Base-by-base conservation (phyloP, 2,797 vertebrate genomes). In the Chlorospingus flavigularis region DNA sequence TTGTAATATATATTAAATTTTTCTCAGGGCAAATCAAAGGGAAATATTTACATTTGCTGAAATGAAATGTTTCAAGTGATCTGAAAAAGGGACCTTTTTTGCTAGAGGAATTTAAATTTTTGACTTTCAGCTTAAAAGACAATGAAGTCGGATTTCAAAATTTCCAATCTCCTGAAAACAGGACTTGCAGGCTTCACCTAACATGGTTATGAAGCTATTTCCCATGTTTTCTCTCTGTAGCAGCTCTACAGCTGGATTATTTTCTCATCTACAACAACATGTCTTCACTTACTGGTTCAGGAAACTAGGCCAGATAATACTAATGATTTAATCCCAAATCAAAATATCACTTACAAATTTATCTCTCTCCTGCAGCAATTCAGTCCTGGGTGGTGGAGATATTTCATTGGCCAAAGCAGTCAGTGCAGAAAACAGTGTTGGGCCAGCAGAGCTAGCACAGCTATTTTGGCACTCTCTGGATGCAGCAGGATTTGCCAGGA, bases 1-100 rank as follows among this genome's bases (percentile, higher is more conserved):
- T 94, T 88, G 61, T 85, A 67, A 82, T 58, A 92, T n/a, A 80
- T 71, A 83, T 66, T 66, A 60, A 4, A 5, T 67, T 75, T 84
- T 94, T 89, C 62, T 81, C 39, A 63, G 57, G 45, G 60, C 55
- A 85, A 79, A 94, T 91, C 65, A 80, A 77, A 96, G 87, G 31
- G 88, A 91, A 96, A 92, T 94, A 96, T 94, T 94, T 95, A 94
- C 91, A 77, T 91, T 94, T 92, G 58, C 75, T 77, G 77, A 91
- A 80, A 79, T 67, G 23, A 77, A 94, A 71, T 82, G 42, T 62
- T 86, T 76, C 33, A 19, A 71, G 45, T 87, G 74, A 54, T 82
- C 67, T n/a, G 39, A 83, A 63, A 76, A 62, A 65, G 40, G 57
- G 18, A 40, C 54, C 6, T 66, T 74, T 62, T 48, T 82, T 76